Evolutionary conservation across 2,888 invertebrate species (phyloP).

Genomic region (Drosophila falleni): DNA sequence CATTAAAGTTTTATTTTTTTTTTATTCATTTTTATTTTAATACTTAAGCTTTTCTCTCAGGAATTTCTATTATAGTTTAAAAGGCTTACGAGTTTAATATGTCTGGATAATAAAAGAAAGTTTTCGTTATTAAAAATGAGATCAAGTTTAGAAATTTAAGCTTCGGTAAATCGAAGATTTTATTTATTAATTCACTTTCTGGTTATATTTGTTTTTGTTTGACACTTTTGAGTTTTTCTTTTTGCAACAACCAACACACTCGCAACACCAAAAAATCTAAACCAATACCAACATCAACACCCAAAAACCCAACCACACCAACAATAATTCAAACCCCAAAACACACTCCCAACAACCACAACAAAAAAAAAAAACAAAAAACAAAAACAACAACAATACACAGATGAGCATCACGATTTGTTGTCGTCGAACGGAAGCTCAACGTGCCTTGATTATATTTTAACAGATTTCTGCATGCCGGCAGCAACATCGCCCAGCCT

Average conservation of each 20-base stretch:
- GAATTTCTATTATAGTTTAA: too few relatives aligned
- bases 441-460: conserved; percentile 87
- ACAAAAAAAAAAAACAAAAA: conserved; percentile 4
- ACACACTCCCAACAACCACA: conserved; percentile 22
- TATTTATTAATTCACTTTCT: conserved; percentile 20
- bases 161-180: conserved; percentile 13
- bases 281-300: conserved; percentile 13
- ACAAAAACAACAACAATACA: conserved; percentile 46
- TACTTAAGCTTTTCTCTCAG: too few relatives aligned
- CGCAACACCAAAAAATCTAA: conserved; percentile 12
- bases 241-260: conserved; percentile 26
- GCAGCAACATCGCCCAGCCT: conserved; percentile 88
- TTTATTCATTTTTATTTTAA: too few relatives aligned
- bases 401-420: conserved; percentile 85
- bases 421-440: conserved; percentile 88
- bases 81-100: too few relatives aligned
- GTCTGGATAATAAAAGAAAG: too few relatives aligned
- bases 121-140: too few relatives aligned
- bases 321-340: conserved; percentile 22
- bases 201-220: conserved; percentile 8
- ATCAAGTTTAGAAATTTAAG: not conserved
- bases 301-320: conserved; percentile 16
- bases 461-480: conserved; percentile 88
- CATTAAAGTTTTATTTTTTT: too few relatives aligned
- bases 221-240: conserved; percentile 42